A percentile compares a stretch with the other conserved stretches of the same genome.
Conservation (phyloP, 2,888 invertebrate genomes). For the Caenorhabditis sulstoni region DNA sequence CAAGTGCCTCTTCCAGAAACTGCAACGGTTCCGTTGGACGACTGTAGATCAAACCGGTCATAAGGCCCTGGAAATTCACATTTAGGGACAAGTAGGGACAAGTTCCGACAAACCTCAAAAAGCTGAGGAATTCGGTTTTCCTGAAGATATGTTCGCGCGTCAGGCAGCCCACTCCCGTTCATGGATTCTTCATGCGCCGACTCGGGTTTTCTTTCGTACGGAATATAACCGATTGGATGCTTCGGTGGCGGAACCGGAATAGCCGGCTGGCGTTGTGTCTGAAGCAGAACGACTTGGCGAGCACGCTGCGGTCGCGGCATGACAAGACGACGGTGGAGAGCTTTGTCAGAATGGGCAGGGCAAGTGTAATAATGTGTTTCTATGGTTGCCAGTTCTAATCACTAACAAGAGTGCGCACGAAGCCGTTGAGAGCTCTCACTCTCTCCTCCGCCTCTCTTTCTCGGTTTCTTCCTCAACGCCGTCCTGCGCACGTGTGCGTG, state of each 20-base stretch:
- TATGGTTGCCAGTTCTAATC: no score
- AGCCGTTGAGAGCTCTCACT: conserved; percentile 2
- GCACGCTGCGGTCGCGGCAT: no score
- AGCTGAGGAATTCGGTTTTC: conserved; percentile 82
- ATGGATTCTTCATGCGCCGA: conserved; percentile 10
- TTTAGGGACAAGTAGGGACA: background rate
- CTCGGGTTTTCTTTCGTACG: no score
- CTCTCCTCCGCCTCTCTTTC: no score
- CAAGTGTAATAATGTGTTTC: no score
- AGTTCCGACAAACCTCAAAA: conserved; percentile 81
- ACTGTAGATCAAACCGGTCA: conserved; percentile 83
- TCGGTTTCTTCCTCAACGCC: conserved; percentile 18
- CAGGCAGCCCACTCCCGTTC: conserved; percentile 78
- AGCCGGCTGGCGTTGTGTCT: no score
- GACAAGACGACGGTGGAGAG: no score
- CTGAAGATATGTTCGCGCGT: conserved; percentile 82
- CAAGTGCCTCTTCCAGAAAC: conserved; percentile 74
- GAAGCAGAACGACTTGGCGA: no score
- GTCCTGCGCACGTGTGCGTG: conserved; percentile 5
- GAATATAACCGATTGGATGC: no score
- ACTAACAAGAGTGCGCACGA: no score
- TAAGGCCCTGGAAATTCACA: conserved; percentile 81
- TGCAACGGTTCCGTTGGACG: conserved; percentile 82
- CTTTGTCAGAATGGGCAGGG: no score
- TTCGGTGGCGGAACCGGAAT: no score